Evolutionary conservation across 2,888 invertebrate genomes (phyloP).

Genomic region (Proisotoma minuta): DNA sequence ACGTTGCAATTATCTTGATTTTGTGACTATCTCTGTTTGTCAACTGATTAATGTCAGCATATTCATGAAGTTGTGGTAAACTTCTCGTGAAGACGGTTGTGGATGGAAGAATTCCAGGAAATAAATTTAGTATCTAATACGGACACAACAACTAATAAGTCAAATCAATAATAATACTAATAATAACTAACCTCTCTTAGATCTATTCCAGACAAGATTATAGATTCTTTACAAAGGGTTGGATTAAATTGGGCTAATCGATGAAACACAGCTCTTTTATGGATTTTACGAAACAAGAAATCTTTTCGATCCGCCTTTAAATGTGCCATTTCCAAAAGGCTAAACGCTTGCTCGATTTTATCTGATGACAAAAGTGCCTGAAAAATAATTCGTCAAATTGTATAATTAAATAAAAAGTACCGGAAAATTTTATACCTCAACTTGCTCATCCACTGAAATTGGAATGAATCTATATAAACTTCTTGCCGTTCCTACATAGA

Average conservation of each 20-base stretch:
- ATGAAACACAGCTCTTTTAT: slow-evolving; percentile 55
- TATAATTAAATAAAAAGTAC: not conserved
- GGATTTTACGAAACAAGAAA: slow-evolving; percentile 45
- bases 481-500: slow-evolving; percentile 53
- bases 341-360: slow-evolving; percentile 55
- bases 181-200: slow-evolving; percentile 10
- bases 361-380: slow-evolving; percentile 47
- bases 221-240: slow-evolving; percentile 50
- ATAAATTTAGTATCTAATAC: slow-evolving; percentile 53
- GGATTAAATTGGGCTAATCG: slow-evolving; percentile 53
- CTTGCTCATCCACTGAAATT: slow-evolving; percentile 56
- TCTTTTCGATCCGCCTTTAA: slow-evolving; percentile 34
- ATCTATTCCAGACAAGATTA: not conserved
- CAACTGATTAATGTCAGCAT: slow-evolving; percentile 53
- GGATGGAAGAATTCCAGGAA: slow-evolving; percentile 52
- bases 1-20: slow-evolving; percentile 50
- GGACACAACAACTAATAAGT: no score
- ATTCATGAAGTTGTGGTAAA: slow-evolving; percentile 54
- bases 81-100: slow-evolving; percentile 51
- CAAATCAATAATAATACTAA: not conserved
- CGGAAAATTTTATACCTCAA: slow-evolving; percentile 48
- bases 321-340: slow-evolving; percentile 52
- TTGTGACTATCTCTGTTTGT: slow-evolving; percentile 49
- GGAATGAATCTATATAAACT: slow-evolving; percentile 54
- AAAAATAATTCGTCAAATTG: not conserved